Evolutionary conservation across 2,797 vertebrate genomes (phyloP).

Genomic region (Epinephelus coioides): DNA sequence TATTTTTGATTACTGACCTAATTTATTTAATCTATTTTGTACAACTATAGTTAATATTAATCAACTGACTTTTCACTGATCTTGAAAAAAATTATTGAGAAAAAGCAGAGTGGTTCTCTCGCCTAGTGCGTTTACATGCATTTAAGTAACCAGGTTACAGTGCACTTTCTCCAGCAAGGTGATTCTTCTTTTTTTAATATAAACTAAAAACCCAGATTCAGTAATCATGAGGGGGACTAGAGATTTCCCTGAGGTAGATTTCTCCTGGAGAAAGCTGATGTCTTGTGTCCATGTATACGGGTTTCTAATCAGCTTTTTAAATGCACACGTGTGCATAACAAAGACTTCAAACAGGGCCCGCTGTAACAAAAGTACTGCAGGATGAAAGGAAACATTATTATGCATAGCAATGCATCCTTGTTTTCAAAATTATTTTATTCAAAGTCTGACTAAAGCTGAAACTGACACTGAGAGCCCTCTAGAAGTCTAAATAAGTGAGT

Average conservation of each 20-base stretch:
- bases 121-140: too few species aligned
- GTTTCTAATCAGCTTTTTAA: slow-evolving; percentile 6
- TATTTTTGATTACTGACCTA: not conserved
- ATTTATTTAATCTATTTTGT: not conserved
- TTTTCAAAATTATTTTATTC: not conserved
- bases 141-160: too few species aligned
- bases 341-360: not conserved
- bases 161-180: too few species aligned
- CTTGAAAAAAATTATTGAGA: not conserved
- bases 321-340: not conserved
- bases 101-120: not conserved
- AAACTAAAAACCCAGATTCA: not conserved
- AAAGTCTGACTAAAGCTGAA: not conserved
- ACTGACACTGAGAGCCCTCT: not conserved
- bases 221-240: not conserved
- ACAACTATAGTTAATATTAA: not conserved
- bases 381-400: slow-evolving; percentile 10
- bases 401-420: not conserved
- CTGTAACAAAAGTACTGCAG: slow-evolving; percentile 1
- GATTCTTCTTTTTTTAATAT: not conserved
- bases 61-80: not conserved
- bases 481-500: not conserved
- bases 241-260: not conserved
- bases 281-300: not conserved
- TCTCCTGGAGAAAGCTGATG: slow-evolving; percentile 4